Evolutionary conservation across 1,140 invertebrate genomes (phyloP), one percentile per base, ranked within the genome.

Genomic region (Physella acuta): DNA sequence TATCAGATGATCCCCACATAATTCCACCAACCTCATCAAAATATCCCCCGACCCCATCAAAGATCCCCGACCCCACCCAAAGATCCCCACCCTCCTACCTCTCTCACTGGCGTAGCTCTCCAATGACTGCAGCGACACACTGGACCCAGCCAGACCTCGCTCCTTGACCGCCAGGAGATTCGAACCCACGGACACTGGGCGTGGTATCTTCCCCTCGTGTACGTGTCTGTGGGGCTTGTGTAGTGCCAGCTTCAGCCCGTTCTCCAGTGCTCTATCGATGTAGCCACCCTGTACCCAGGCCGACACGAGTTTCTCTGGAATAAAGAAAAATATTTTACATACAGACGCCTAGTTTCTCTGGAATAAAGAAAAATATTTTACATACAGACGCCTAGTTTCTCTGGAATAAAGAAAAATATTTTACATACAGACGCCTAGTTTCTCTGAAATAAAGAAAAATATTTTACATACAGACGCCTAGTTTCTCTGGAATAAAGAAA

Each of bases 161-260:
- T 56, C 64, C 31, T 51, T 31, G 4, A 53, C 33, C 11, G 52
- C 28, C 64, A 67, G 34, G 16, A 67, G 52, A 24, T 67, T 67
- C 8, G 64, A 17, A 8, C 64, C 64, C 49, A 52, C 30, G 3
- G 64, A 67, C 4, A 39, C 3, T 2, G 64, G 52, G 28, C 64
- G 49, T n/a, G 64, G 51, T 3, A 67, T n/a, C 33, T 67, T 67
- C 49, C 51, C 3, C 31, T 67, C 64, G 52, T 67, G 64, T 3
- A 56, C 64, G 34, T 67, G 64, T n/a, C 64, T n/a, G 64, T 55
- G 31, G 2, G 64, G 64, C 34, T 67, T 67, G 26, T 16, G 49
- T 2, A 67, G 36, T 11, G 52, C 52, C 16, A 24, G 16, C 34
- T 56, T 67, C 31, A 67, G 39, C 26, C 24, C 52, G 4, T 33